Base-by-base conservation (phyloP, 2,888 invertebrate genomes). In the Neelides folsomi region DNA sequence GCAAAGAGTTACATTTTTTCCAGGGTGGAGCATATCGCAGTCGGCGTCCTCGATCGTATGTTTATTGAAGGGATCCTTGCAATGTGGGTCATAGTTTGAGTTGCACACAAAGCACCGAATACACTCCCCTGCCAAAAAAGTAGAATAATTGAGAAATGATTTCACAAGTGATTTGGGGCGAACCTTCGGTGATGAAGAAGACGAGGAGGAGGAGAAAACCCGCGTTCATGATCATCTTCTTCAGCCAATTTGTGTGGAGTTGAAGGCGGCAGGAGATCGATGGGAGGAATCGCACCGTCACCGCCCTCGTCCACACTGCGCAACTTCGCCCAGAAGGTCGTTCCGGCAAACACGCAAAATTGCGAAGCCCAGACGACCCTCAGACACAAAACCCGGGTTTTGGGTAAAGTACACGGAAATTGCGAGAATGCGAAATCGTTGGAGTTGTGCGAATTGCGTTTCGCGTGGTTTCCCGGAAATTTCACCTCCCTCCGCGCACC, bases 11-110 rank as follows among this genome's bases (percentile, higher is more conserved):
- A 70, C 68, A 34, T 61, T 58, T 45, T 42, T 56, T 20, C 53
- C 51, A 9, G 62, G 56, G 44, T 51, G 47, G 34, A 57, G 54
- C 49, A 57, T 60, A n/a, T 64, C 60, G 66, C 74, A 74, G 51
- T 71, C 66, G 16, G 67, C 68, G 50, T 71, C 63, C 51, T 69
- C 70, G 53, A 72, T 70, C 4, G 73, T 71, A 53, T 64, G 63
- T 64, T 71, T 70, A 62, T 71, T 67, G 60, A 74, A 74, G 58
- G 70, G 72, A 54, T 74, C 72, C 5, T 68, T 70, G 63, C 74
- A 74, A 44, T 71, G 68, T 45, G 68, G 68, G 60, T 73, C 71
- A 54, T 70, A 70, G 51, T 67, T 69, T 3, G 73, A 73, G 60
- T 74, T 74, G 64, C 74, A 74, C 39, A 70, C 69, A 63, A 71